Conservation (phyloP, 2,797 vertebrate species). For the Myotis planiceps region DNA sequence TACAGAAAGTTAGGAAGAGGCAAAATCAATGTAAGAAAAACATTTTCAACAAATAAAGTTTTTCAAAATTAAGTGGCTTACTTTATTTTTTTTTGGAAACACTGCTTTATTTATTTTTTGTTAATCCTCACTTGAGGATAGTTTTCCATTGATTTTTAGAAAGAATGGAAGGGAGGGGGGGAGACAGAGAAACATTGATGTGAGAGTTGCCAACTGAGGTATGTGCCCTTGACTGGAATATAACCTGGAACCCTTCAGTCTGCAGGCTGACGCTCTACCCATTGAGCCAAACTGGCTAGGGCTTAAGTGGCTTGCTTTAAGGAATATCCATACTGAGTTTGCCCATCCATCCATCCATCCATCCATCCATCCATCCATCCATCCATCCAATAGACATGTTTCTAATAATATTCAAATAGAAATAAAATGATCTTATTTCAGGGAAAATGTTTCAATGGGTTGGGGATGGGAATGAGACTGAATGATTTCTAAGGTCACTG, state of each 20-base stretch:
- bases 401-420: constrained; percentile 11
- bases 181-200: too few species aligned
- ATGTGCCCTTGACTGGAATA: too few species aligned
- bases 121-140: too few species aligned
- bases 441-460: background rate
- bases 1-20: background rate
- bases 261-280: too few species aligned
- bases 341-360: background rate
- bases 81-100: background rate
- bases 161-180: too few species aligned
- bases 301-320: background rate
- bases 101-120: too few species aligned
- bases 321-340: background rate
- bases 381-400: background rate
- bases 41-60: background rate
- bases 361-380: background rate
- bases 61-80: background rate
- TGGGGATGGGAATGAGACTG: background rate
- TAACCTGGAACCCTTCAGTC: too few species aligned
- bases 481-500: background rate
- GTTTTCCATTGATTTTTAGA: too few species aligned
- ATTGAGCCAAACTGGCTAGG: too few species aligned
- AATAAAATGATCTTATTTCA: background rate
- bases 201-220: too few species aligned
- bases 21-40: background rate